These are phyloP conservation scores for Biston betularia DNA, from an alignment of 2,888 invertebrate species.

Conservation along the genomic window DNA sequence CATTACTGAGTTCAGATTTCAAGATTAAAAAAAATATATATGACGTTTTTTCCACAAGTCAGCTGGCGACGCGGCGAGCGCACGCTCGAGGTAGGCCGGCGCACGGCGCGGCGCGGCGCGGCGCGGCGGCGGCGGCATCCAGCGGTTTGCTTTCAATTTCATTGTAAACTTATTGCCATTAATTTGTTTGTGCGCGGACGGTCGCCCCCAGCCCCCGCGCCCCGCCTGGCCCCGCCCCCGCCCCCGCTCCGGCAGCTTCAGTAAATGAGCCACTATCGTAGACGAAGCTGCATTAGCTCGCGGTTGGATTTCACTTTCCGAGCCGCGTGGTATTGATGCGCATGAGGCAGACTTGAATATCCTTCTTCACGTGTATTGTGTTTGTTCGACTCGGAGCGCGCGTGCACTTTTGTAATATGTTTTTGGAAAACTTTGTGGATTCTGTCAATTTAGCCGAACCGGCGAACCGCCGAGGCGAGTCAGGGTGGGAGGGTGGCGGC, in stretches of 20 bases:
- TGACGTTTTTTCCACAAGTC: too few species aligned
- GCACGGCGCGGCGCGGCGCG: too few species aligned
- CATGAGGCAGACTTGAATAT: neutral
- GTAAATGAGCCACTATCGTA: constrained; percentile 40
- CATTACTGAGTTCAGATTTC: too few species aligned
- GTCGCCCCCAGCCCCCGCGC: constrained; percentile 1
- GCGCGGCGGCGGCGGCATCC: constrained; percentile 46
- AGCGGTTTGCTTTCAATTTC: constrained; percentile 70
- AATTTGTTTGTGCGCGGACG: constrained; percentile 50
- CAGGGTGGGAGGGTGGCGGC: constrained; percentile 32
- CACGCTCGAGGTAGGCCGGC: too few species aligned
- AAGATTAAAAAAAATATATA: too few species aligned
- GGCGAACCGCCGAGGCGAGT: constrained; percentile 42
- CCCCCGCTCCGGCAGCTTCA: constrained; percentile 22
- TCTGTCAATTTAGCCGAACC: constrained; percentile 51
- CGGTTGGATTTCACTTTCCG: constrained; percentile 34
- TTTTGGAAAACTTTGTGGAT: constrained; percentile 50
- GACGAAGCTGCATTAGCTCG: constrained; percentile 34
- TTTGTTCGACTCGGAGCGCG: constrained; percentile 8
- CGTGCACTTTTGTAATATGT: too few species aligned
- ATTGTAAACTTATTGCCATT: constrained; percentile 60
- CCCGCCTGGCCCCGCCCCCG: constrained; percentile 4
- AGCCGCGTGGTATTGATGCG: constrained; percentile 16
- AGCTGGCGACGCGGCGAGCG: too few species aligned
- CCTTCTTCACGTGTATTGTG: too few species aligned